A percentile compares a stretch with the other conserved stretches of the same genome.
Evolutionary conservation across 2,888 invertebrate genomes (phyloP).

Genomic region (Drosophila mulleri): DNA sequence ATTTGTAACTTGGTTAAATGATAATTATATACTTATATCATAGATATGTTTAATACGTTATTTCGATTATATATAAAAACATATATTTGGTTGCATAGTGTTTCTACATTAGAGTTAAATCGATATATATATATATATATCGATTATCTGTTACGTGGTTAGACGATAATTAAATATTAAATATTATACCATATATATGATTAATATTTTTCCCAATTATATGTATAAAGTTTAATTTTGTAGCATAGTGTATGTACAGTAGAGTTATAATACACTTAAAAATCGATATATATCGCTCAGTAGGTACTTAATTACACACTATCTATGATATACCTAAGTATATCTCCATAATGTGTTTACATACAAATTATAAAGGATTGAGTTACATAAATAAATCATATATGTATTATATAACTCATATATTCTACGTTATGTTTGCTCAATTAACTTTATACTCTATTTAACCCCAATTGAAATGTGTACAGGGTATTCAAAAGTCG

Average conservation of each 20-base stretch:
- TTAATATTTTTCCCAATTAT: no score
- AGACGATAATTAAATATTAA: no score
- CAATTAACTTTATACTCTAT: neutral
- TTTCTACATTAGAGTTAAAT: neutral
- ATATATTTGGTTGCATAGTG: no score
- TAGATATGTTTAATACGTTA: neutral
- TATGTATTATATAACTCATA: no score
- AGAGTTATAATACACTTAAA: neutral
- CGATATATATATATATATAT: neutral
- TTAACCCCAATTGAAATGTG: neutral
- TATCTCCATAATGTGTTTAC: neutral
- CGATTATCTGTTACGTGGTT: no score
- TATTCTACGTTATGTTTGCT: neutral
- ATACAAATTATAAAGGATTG: neutral
- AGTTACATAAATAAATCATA: neutral
- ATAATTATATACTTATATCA: no score
- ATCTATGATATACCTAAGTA: neutral
- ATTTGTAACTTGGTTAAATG: neutral
- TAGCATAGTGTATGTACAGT: neutral
- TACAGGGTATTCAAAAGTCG: constrained; percentile 41
- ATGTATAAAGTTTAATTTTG: no score
- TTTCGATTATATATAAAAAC: no score
- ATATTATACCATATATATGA: no score
- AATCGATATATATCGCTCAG: neutral
- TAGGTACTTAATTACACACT: neutral